phyloP scores from a whole-genome alignment of 1,140 invertebrate species.

The Drosophila sucinea region DNA sequence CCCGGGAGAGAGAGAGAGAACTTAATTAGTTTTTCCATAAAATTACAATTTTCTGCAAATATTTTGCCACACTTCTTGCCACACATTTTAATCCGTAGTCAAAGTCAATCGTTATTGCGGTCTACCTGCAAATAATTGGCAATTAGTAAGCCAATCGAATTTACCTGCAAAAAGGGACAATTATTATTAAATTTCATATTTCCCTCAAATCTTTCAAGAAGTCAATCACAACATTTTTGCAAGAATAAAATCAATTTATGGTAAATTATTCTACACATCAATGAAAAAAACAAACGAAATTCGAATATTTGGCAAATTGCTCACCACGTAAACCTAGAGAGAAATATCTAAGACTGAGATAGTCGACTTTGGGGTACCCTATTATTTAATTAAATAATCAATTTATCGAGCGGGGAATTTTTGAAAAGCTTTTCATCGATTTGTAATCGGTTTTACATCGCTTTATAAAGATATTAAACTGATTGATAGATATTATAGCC shows the following conservation, averaged over 20 bases:
- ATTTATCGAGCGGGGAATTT: too few relatives aligned
- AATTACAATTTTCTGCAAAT: neutral
- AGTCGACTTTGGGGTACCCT: neutral
- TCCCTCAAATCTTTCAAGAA: neutral
- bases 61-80: constrained; percentile 3
- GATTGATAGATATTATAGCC: too few relatives aligned
- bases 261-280: neutral
- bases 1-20: neutral
- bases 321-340: constrained; percentile 31
- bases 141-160: constrained; percentile 43
- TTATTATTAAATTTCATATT: constrained; percentile 27
- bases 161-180: neutral
- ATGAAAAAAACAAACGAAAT: constrained; percentile 16
- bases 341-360: constrained; percentile 26
- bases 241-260: constrained; percentile 15
- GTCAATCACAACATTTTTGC: constrained; percentile 8
- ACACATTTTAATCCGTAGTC: constrained; percentile 15
- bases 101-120: constrained; percentile 17
- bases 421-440: too few relatives aligned
- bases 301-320: constrained; percentile 59
- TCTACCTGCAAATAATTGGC: constrained; percentile 44
- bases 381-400: too few relatives aligned
- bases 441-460: too few relatives aligned
- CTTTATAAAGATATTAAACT: too few relatives aligned
- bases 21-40: constrained; percentile 58